These are phyloP conservation scores for Sinocyclocheilus grahami DNA, from an alignment of 2,113 vertebrate species.

Conservation along the genomic window DNA sequence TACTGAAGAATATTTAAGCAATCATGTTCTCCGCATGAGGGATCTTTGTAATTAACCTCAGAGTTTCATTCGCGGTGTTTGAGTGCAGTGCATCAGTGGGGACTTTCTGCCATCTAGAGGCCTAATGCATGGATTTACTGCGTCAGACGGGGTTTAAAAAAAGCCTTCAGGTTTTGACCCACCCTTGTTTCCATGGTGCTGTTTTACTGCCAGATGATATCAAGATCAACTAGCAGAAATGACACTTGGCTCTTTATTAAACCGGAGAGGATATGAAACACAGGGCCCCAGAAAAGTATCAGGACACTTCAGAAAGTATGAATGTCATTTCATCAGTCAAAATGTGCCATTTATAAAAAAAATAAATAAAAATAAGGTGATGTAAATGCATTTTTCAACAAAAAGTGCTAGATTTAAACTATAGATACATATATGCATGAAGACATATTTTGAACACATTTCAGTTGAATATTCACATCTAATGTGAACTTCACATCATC, in stretches of 20 bases:
- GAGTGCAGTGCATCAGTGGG: conserved; percentile 53
- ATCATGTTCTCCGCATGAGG: conserved; percentile 75
- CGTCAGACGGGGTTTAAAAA: background rate
- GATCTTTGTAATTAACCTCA: conserved; percentile 74
- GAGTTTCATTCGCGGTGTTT: conserved; percentile 34
- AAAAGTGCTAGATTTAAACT: too few species aligned
- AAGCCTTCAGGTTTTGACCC: conserved; percentile 2
- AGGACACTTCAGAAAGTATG: background rate
- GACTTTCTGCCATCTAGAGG: conserved; percentile 76
- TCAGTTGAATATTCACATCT: background rate
- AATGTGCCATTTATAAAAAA: too few species aligned
- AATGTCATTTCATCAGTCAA: too few species aligned
- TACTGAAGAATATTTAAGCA: conserved; percentile 63
- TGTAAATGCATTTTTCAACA: too few species aligned
- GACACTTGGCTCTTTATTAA: background rate
- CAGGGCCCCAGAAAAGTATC: background rate
- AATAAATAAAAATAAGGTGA: too few species aligned
- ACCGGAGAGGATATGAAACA: too few species aligned
- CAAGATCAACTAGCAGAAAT: conserved; percentile 11
- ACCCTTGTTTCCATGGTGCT: conserved; percentile 18
- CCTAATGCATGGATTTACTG: background rate
- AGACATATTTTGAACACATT: too few species aligned
- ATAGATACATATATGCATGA: too few species aligned
- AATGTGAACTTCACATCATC: too few species aligned
- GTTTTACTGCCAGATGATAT: too few species aligned